phyloP scores from a whole-genome alignment of 1,140 invertebrate genomes.

The Scaptomyza hsui region DNA sequence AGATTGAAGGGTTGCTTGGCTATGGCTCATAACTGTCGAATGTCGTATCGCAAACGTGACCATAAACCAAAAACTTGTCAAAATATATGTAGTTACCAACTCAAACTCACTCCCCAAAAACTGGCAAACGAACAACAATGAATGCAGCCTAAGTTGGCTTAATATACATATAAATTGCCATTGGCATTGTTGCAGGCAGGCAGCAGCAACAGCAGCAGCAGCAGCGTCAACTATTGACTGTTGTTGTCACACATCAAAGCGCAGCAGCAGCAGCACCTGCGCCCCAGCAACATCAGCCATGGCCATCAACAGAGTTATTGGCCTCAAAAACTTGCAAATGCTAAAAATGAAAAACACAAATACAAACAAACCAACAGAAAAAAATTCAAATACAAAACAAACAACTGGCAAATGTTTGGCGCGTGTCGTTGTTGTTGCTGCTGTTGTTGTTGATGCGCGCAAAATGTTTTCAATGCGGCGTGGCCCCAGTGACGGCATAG shows the following conservation, averaged over 20 bases:
- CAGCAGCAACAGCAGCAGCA: not conserved
- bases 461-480: slow-evolving; percentile 65
- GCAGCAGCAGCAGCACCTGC: slow-evolving; percentile 37
- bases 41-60: slow-evolving; percentile 63
- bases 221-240: slow-evolving; percentile 58
- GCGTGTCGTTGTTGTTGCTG: slow-evolving; percentile 11
- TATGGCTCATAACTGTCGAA: slow-evolving; percentile 36
- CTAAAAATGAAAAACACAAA: slow-evolving; percentile 62
- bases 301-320: slow-evolving; percentile 77
- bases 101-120: not conserved
- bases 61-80: slow-evolving; percentile 75
- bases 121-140: slow-evolving; percentile 36
- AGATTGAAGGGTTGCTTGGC: not conserved
- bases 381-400: slow-evolving; percentile 50
- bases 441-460: slow-evolving; percentile 55
- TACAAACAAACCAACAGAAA: slow-evolving; percentile 34
- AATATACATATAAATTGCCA: slow-evolving; percentile 66
- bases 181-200: slow-evolving; percentile 63
- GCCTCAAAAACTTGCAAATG: slow-evolving; percentile 77
- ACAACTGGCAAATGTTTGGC: slow-evolving; percentile 36
- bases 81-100: slow-evolving; percentile 47
- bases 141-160: slow-evolving; percentile 58
- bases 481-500: slow-evolving; percentile 27
- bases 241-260: slow-evolving; percentile 77
- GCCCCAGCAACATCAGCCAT: slow-evolving; percentile 61